Base-by-base conservation (phyloP, 2,797 vertebrate species). In the Macrochelys suwanniensis region DNA sequence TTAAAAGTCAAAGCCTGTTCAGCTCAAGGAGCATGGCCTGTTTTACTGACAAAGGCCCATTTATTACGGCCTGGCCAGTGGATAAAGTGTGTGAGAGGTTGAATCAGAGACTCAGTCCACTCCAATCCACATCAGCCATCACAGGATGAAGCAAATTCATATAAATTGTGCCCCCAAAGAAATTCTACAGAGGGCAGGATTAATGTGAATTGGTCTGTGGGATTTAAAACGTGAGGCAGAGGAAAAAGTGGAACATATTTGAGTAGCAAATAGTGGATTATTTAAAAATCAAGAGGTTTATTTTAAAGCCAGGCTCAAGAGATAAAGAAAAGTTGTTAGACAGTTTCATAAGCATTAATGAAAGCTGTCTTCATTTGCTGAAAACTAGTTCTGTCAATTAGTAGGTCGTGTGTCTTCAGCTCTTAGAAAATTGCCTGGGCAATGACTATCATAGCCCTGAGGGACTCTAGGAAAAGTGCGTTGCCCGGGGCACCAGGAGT, bases 301-400 rank as follows among this genome's bases (percentile, higher is more conserved):
- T 28, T 51, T 42, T 82, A 85, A 93, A 85, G 93, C 93, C 77
- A 10, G 74, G 88, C 21, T 13, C 47, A 47, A 92, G 53, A 92
- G 16, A 83, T 85, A 85, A 23, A 90, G 77, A 91, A 91, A 89
- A 26, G 92, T 26, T 91, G 92, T 93, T 92, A 85, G 89, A 7
- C 1, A 57, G 85, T 89, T 92, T 92, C 51, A 94, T 80, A 78
- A 3, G 54, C 11, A 23, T 54, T 76, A 83, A 65, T 31, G 92
- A 93, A 95, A 93, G 54, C 50, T 2, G 0, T 85, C 89, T 65
- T 82, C 91, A 92, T 74, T 94, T 96, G 74, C 89, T 84, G 84
- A 89, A 94, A 92, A 74, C 42, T 59, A 82, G 37, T 91, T 90
- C 82, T 91, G 31, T 59, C 91, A 90, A 91, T 96, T 95, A 95